phyloP scores from a whole-genome alignment of 2,797 vertebrate genomes.

The Scarus forsteni region DNA sequence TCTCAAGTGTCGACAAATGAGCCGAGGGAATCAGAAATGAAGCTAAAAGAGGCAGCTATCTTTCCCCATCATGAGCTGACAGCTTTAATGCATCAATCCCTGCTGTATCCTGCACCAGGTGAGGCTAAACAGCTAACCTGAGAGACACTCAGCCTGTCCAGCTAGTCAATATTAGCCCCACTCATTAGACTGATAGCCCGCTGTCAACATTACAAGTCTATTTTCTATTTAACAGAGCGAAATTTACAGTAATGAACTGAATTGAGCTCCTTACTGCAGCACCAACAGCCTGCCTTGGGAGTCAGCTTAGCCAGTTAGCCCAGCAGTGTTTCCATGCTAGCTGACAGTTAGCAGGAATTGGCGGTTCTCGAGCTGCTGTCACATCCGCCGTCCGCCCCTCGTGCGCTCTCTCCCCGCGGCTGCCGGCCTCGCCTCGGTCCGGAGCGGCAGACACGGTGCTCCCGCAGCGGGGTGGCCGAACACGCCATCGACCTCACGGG shows the following conservation, averaged over 20 bases:
- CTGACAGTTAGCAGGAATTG: constrained; percentile 71
- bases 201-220: background rate
- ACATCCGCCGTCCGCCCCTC: constrained; percentile 15
- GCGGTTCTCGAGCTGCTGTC: constrained; percentile 61
- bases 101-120: background rate
- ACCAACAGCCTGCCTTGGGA: background rate
- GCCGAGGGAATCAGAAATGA: background rate
- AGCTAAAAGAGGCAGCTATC: background rate
- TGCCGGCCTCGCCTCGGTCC: background rate
- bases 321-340: constrained; percentile 45
- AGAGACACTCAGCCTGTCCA: background rate
- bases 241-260: background rate
- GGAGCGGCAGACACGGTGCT: rapidly evolving
- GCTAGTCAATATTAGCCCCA: background rate
- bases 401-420: background rate
- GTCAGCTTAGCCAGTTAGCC: constrained; percentile 23
- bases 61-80: background rate
- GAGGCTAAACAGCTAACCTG: constrained; percentile 51
- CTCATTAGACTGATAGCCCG: rapidly evolving
- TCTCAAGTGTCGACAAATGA: background rate
- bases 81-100: constrained; percentile 2
- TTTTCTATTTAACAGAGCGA: rapidly evolving
- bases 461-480: rapidly evolving
- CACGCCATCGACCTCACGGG: background rate
- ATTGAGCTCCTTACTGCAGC: background rate